Percentiles rank a stretch among this genome's conserved stretches.
phyloP scores from a whole-genome alignment of 2,888 invertebrate genomes.

The Copidosoma aretas region DNA sequence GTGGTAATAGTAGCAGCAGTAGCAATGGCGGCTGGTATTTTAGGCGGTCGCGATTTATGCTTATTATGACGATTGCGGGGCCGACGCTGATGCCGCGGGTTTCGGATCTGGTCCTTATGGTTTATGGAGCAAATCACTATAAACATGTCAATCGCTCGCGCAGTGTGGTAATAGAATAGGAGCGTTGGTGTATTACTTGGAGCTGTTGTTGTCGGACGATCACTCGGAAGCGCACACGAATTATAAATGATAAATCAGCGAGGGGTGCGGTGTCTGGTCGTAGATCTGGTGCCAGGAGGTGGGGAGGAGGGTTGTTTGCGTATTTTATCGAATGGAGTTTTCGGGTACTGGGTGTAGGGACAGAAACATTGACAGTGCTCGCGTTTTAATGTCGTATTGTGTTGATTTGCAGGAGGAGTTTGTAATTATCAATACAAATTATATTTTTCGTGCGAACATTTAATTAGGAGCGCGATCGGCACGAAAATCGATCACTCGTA shows the following conservation, averaged over 20 bases:
- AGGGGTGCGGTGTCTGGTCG: not conserved
- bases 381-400: too few species aligned
- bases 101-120: not conserved
- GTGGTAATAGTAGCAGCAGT: not conserved
- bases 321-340: not conserved
- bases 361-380: too few species aligned
- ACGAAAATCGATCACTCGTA: too few species aligned
- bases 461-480: too few species aligned
- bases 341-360: too few species aligned
- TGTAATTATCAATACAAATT: too few species aligned
- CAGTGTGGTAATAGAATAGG: too few species aligned
- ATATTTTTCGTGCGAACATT: too few species aligned
- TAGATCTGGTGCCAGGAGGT: too few species aligned
- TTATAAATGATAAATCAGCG: not conserved
- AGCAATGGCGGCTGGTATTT: not conserved
- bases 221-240: not conserved
- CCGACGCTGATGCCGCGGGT: not conserved
- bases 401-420: too few species aligned
- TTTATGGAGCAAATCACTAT: not conserved
- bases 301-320: too few species aligned
- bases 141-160: not conserved
- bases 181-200: too few species aligned
- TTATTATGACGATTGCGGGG: not conserved
- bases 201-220: not conserved
- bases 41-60: not conserved